Evolutionary conservation across 2,888 invertebrate species (phyloP).

Genomic region (Pachymerium ferrugineum): DNA sequence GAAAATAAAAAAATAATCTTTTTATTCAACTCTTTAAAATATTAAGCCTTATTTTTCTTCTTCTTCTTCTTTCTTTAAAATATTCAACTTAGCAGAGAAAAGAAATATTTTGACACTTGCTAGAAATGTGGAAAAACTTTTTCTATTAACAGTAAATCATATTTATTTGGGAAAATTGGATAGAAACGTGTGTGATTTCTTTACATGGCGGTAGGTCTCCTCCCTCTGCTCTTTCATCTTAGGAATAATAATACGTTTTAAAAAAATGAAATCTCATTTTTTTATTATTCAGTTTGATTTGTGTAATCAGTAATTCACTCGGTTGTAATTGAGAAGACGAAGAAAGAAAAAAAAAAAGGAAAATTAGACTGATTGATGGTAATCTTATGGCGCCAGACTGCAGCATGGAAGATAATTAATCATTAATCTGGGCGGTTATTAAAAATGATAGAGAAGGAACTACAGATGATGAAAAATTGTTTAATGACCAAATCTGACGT

Average conservation of each 20-base stretch:
- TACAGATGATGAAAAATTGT: background rate
- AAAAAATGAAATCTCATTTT: too few species aligned
- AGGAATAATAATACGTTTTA: background rate
- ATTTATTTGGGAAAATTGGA: background rate
- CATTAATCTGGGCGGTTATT: slow-evolving; percentile 15
- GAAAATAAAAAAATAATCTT: background rate
- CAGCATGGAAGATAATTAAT: background rate
- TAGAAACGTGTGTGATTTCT: too few species aligned
- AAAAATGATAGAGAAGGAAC: background rate
- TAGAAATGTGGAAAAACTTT: background rate
- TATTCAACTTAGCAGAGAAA: background rate
- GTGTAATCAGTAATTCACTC: slow-evolving; percentile 10
- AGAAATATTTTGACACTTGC: background rate
- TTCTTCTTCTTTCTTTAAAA: too few species aligned
- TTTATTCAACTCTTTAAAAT: too few species aligned
- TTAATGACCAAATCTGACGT: too few species aligned
- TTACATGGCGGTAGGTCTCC: too few species aligned
- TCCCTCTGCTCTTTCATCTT: background rate
- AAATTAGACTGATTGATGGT: background rate
- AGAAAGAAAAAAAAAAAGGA: background rate
- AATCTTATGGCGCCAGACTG: slow-evolving; percentile 21
- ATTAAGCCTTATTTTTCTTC: too few species aligned
- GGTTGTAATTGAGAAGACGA: background rate
- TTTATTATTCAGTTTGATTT: background rate
- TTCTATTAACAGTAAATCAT: background rate